Base-by-base conservation (phyloP, 2,797 vertebrate species). In the Babyrousa celebensis region DNA sequence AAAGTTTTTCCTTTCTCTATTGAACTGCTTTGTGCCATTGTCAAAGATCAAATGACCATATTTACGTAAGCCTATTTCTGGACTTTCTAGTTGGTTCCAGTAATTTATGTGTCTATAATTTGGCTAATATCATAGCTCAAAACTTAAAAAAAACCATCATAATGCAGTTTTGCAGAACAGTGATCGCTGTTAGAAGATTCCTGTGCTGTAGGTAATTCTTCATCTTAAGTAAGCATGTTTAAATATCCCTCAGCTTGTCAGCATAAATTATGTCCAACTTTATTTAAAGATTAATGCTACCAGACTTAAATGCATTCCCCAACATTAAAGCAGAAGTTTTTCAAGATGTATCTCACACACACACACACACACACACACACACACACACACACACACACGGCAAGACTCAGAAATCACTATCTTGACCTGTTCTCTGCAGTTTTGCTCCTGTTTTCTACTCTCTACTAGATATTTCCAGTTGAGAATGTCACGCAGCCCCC, bases 301-400 rank as follows among this genome's bases (percentile, higher is more conserved):
- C 62, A 94, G 60, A 75, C 52, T 86, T 63, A 91, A 82, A 89
- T 79, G 25, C 27, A 48, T 56, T 87, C n/a, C 23, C 62, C 43
- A 90, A 84, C 15, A 62, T 65, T 90, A 40, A 96, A 94, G 58
- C 29, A 83, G 89, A 71, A 68, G 12, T 71, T 84, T 74, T 97
- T 60, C 36, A 70, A 92, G 52, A 36, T 62, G 25, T 74, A 65
- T 17, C 9, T 18, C n/a, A 40, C 67, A 71, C 4, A 94, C 17
- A 84, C 17, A 82, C n/a, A 58, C 25, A 70, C n/a, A 18, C 9
- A 60, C 25, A 70, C 17, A 17, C 9, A 15, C 8, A 27, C 25
- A 85, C 12, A 52, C n/a, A 54, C 48, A 36, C 29, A 52, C 9
- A 52, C 12, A 65, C 15, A 75, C 14, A 18, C 5, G 12, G 0